Evolutionary conservation across 2,888 invertebrate species (phyloP), one percentile per base, ranked within the genome.

Genomic region (Agelastica alni): DNA sequence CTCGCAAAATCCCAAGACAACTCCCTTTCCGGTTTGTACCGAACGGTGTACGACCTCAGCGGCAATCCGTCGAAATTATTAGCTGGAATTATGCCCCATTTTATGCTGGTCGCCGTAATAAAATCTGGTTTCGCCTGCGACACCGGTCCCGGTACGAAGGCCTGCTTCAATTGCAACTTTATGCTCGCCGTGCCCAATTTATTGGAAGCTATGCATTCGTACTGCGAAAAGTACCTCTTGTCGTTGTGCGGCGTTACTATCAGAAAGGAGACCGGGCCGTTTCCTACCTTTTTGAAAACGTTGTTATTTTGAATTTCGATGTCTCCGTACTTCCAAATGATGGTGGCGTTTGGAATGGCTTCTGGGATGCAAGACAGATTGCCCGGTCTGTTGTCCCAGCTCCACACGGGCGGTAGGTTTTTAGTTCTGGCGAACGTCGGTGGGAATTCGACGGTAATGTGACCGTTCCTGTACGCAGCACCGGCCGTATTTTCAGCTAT

Each of bases 301-400:
- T 59, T 59, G 10, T 65, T 64, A 30, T 68, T 58, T 13, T 59
- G 52, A 12, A 72, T 66, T 52, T 66, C 65, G n/a, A 66, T 58
- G 13, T 61, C 63, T 22, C 71, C 79, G 75, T 79, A 84, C 75
- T 83, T 84, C 94, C 94, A 95, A 70, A 86, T 85, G 64, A 95
- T 92, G 4, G 94, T 94, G 0, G 95, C 95, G 73, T 95, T 95
- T 2, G 95, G 95, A 67, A 95, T 85, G 16, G 82, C 79, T 64
- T 92, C 90, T n/a, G 93, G 93, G 37, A 91, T 80, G 72, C 95
- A 95, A 55, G 89, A 91, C 4, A 95, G 80, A 75, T 95, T 95
- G 1, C 89, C 91, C 1, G 88, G 86, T 65, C 83, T 83, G 31
- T 85, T 82, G 42, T 88, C 86, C 94, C 94, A 95, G 22, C 89